phyloP scores from a whole-genome alignment of 2,113 vertebrate species.

The Xyliphius kryptos region DNA sequence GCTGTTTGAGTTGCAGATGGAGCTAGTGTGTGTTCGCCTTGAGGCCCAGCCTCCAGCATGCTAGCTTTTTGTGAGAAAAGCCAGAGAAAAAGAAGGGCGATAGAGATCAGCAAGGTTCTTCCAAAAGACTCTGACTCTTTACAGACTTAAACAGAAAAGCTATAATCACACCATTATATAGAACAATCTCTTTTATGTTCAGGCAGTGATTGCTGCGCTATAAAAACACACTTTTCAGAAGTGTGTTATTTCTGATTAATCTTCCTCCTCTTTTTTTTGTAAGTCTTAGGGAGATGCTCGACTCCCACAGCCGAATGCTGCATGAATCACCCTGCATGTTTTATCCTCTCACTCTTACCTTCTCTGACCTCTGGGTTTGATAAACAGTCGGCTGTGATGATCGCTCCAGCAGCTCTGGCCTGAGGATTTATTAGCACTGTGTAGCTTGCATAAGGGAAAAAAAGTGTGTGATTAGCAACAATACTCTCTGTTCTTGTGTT shows the following conservation, averaged over 20 bases:
- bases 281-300: constrained; percentile 24
- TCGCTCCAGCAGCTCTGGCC: constrained; percentile 2
- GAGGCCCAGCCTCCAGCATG: constrained; percentile 32
- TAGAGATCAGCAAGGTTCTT: constrained; percentile 21
- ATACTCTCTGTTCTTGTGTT: constrained; percentile 1
- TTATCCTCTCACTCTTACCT: constrained; percentile 34
- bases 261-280: constrained; percentile 1
- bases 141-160: constrained; percentile 23
- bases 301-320: constrained; percentile 23
- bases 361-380: constrained; percentile 33
- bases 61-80: constrained; percentile 33
- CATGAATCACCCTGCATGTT: constrained; percentile 29
- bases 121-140: constrained; percentile 19
- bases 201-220: constrained; percentile 37
- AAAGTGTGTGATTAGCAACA: constrained; percentile 2
- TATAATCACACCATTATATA: background rate
- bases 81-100: background rate
- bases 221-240: constrained; percentile 21
- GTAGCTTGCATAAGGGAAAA: constrained; percentile 10
- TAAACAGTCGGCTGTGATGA: too few species aligned
- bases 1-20: constrained; percentile 45
- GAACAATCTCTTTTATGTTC: constrained; percentile 6
- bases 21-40: constrained; percentile 29
- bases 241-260: too few species aligned
- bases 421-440: constrained; percentile 13